A percentile compares a stretch with the other conserved stretches of the same genome.
These are phyloP conservation scores for Halocaridina rubra DNA, from an alignment of 2,888 invertebrate species.

Conservation along the genomic window DNA sequence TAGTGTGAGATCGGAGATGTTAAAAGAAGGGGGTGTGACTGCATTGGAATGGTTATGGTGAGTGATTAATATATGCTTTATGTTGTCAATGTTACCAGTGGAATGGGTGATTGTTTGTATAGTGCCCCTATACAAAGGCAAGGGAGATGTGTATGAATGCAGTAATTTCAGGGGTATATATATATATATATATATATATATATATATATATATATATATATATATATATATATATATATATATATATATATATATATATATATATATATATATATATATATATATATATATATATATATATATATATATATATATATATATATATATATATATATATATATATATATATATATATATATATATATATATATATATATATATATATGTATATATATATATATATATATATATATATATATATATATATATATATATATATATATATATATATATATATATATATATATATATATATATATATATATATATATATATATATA, in stretches of 20 bases:
- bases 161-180: too few species aligned
- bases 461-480: not conserved
- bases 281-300: conserved; percentile 7
- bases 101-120: too few species aligned
- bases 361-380: not conserved
- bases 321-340: conserved; percentile 14
- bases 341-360: not conserved
- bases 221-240: conserved; percentile 3
- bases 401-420: conserved; percentile 17
- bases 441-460: conserved; percentile 5
- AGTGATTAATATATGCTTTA: too few species aligned
- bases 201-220: too few species aligned
- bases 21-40: too few species aligned
- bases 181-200: too few species aligned
- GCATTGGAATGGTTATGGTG: too few species aligned
- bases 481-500: not conserved
- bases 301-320: conserved; percentile 17
- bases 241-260: not conserved
- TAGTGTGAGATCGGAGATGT: too few species aligned
- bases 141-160: too few species aligned
- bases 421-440: conserved; percentile 20
- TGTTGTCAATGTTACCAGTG: too few species aligned
- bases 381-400: conserved; percentile 14
- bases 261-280: conserved; percentile 5
- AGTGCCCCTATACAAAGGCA: too few species aligned